phyloP scores from a whole-genome alignment of 1,140 invertebrate species.

The Drosophila quadrilineata region DNA sequence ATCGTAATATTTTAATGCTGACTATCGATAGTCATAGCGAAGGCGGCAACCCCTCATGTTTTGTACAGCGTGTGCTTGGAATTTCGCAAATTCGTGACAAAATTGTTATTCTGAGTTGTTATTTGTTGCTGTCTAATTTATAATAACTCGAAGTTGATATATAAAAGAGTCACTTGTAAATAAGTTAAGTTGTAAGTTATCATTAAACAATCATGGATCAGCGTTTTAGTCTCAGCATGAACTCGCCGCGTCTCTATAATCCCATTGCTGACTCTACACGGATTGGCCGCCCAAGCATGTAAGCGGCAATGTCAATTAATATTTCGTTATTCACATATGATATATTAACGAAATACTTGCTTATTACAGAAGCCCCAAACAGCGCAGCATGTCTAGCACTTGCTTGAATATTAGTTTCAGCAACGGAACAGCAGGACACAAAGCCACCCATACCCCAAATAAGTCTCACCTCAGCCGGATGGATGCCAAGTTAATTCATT shows the following conservation, averaged over 20 bases:
- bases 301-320: neutral
- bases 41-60: slow-evolving; percentile 14
- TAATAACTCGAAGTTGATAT: no score
- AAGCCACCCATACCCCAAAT: slow-evolving; percentile 35
- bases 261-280: slow-evolving; percentile 76
- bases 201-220: slow-evolving; percentile 50
- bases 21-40: slow-evolving; percentile 39
- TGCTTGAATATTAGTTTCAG: slow-evolving; percentile 3
- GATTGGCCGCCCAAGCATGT: slow-evolving; percentile 39
- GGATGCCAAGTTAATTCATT: slow-evolving; percentile 57
- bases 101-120: neutral
- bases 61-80: slow-evolving; percentile 13
- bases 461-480: slow-evolving; percentile 67
- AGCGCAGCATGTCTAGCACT: slow-evolving; percentile 39
- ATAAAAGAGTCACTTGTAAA: no score
- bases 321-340: no score
- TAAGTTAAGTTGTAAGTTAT: neutral
- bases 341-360: neutral
- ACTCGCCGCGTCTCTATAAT: slow-evolving; percentile 39
- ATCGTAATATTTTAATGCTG: neutral
- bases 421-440: slow-evolving; percentile 9
- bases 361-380: slow-evolving; percentile 15
- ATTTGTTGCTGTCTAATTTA: no score
- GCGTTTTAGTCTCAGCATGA: slow-evolving; percentile 56
- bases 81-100: neutral